Evolutionary conservation across 1,140 invertebrate species (phyloP).

Genomic region (Patella vulgata): DNA sequence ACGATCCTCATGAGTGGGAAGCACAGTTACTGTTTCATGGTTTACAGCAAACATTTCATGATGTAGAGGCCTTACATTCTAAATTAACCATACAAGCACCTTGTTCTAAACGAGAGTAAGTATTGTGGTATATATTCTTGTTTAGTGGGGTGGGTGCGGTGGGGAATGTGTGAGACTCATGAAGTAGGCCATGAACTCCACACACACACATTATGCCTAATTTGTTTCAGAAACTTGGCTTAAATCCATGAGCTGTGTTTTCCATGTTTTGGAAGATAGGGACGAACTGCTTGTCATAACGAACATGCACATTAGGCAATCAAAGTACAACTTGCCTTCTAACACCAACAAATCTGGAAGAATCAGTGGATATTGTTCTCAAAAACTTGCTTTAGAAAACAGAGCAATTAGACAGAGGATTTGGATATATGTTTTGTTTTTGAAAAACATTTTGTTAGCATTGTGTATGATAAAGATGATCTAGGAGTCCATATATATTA

Average conservation of each 20-base stretch:
- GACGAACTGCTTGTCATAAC: too few relatives aligned
- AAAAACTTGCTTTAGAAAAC: too few relatives aligned
- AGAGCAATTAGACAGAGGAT: too few relatives aligned
- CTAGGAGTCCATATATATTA: too few relatives aligned
- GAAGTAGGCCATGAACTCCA: neutral
- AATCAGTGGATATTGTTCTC: too few relatives aligned
- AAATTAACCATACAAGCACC: constrained; percentile 25
- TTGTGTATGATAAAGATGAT: too few relatives aligned
- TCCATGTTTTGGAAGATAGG: too few relatives aligned
- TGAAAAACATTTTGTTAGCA: too few relatives aligned
- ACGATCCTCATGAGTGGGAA: constrained; percentile 49
- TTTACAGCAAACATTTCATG: constrained; percentile 42
- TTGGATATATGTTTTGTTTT: too few relatives aligned
- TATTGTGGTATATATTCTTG: neutral
- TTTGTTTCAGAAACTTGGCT: neutral
- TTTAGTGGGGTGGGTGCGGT: neutral
- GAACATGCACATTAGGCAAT: too few relatives aligned
- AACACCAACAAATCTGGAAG: too few relatives aligned
- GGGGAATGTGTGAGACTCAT: neutral
- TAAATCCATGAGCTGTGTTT: neutral
- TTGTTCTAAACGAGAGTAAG: constrained; percentile 29
- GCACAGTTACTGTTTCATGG: constrained; percentile 51
- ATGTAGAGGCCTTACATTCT: constrained; percentile 31
- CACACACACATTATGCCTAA: neutral
- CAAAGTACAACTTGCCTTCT: too few relatives aligned